Base-by-base conservation (phyloP, 92 coral and sea anemone genomes). In the Phenganax marumi region DNA sequence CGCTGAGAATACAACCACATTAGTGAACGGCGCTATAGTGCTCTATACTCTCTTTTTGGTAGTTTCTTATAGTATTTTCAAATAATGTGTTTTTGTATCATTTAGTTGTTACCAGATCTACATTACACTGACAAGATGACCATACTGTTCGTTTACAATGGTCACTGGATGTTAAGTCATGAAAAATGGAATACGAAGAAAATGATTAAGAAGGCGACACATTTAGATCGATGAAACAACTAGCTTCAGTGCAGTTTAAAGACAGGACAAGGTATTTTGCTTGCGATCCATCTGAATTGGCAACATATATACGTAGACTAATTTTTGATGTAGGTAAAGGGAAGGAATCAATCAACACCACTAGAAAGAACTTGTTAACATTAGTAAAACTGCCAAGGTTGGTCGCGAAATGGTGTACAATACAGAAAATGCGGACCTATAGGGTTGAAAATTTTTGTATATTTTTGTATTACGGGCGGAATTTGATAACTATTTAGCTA, bases 81-180 rank as follows among this genome's bases (percentile, higher is more conserved):
- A 51, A 11, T 25, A 58, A 47, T 26, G 54, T 3, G 13, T n/a
- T 56, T 52, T 71, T 53, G 60, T 79, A 0, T n/a, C 22, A 71
- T 75, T 18, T 89, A 95, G 98, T 70, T 95, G 61, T 81, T 95
- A 72, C 98, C 98, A 64, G 95, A 95, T 78, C 77, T 95, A 75
- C 75, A 86, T 25, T 95, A 92, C 88, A 87, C 91, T 10, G 95
- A 95, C 51, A 85, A 85, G 76, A 92, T 95, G 98, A 95, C 95
- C 4, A 88, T 95, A 24, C 79, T 95, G 50, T 95, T 93, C 86
- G 98, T 95, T 23, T 95, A 90, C 80, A 95, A 95, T 85, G 98
- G 98, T 0, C 93, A 92, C 79, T 91, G 93, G 91, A 95, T 95
- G 98, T 85, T 95, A 16, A 81, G 84, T 39, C 98, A 92, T 68